Conservation (phyloP, 2,888 invertebrate species). For the Philonicus albiceps region DNA sequence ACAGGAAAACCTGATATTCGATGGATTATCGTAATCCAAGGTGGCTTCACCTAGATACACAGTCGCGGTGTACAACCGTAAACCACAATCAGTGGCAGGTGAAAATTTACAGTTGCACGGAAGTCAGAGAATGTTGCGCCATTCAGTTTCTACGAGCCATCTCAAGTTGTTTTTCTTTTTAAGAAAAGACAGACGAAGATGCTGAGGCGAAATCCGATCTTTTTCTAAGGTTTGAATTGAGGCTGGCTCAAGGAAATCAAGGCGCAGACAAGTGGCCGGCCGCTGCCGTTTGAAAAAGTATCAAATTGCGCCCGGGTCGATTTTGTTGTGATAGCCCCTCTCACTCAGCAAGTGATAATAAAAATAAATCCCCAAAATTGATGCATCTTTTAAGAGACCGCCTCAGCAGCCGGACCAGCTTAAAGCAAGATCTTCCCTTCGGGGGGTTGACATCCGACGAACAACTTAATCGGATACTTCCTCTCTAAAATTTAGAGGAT, state of each 20-base stretch:
- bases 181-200: not conserved
- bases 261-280: not conserved
- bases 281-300: constrained; percentile 20
- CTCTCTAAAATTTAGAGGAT: not conserved
- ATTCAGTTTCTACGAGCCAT: not conserved
- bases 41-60: constrained; percentile 29
- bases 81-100: constrained; percentile 35
- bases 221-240: not conserved
- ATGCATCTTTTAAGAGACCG: not conserved
- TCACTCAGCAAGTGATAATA: not conserved
- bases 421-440: not conserved
- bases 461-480: constrained; percentile 12
- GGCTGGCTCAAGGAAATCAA: constrained; percentile 15
- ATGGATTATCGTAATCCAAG: constrained; percentile 17
- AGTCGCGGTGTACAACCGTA: not conserved
- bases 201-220: not conserved
- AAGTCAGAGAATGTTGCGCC: not conserved
- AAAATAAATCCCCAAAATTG: not conserved
- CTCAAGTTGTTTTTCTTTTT: not conserved
- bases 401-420: not conserved
- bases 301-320: not conserved
- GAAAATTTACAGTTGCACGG: constrained; percentile 27
- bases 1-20: constrained; percentile 9
- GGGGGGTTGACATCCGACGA: not conserved
- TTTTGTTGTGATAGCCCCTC: constrained; percentile 1